These are phyloP conservation scores for Melanostoma mellinum DNA, from an alignment of 2,888 invertebrate genomes.

Conservation along the genomic window DNA sequence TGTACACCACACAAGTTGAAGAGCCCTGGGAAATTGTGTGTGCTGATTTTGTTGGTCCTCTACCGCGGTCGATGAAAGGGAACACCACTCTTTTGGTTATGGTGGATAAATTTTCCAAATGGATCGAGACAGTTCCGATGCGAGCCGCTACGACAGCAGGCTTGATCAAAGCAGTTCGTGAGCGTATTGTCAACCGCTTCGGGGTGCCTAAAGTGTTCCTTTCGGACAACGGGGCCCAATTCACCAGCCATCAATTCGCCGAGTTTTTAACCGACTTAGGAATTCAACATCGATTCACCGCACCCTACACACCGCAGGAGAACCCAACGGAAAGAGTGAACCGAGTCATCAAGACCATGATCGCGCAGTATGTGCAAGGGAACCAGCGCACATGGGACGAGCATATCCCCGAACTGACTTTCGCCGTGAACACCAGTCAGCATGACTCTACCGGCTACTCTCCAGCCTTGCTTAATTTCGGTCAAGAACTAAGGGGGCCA, in stretches of 20 bases:
- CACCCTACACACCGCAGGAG: constrained; percentile 11
- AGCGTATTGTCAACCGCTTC: no score
- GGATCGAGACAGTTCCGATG: constrained; percentile 33
- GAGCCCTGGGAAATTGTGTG: no score
- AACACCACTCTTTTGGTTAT: constrained; percentile 21
- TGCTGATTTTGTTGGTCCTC: no score
- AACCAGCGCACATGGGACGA: constrained; percentile 35
- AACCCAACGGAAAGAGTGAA: constrained; percentile 35
- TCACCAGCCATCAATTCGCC: constrained; percentile 16
- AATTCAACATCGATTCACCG: background rate
- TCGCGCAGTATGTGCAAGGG: constrained; percentile 8
- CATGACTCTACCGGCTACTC: constrained; percentile 8
- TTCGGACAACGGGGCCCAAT: no score
- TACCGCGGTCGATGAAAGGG: background rate
- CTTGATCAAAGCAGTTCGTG: no score
- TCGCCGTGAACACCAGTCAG: constrained; percentile 2
- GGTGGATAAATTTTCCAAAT: constrained; percentile 51
- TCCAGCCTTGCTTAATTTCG: constrained; percentile 16
- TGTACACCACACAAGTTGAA: background rate
- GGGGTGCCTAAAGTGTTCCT: no score
- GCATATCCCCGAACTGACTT: constrained; percentile 13
- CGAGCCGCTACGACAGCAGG: background rate
- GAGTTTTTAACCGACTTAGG: background rate
- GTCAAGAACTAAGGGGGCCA: no score
- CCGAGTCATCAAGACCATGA: constrained; percentile 23